phyloP scores from a whole-genome alignment of 2,113 vertebrate genomes.

The Pomatorhinus ruficollis region DNA sequence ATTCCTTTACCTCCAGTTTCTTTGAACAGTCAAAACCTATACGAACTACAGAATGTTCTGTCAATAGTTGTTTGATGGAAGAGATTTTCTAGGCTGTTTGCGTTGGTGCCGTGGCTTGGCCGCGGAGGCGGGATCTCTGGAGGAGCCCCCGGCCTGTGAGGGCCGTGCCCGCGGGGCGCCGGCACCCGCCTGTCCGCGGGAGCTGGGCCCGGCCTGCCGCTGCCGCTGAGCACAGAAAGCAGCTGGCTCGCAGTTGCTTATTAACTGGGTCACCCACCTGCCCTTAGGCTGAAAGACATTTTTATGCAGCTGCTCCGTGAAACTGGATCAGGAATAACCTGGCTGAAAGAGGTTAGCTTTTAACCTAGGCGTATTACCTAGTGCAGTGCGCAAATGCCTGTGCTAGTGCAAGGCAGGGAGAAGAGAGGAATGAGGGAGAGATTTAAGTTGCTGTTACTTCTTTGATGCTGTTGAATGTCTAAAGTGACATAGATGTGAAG shows the following conservation, averaged over 20 bases:
- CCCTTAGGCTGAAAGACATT: neutral
- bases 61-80: neutral
- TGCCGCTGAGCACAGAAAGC: fast-evolving
- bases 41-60: neutral
- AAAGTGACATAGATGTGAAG: neutral
- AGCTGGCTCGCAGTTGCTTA: neutral
- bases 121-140: neutral
- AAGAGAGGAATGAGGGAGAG: neutral
- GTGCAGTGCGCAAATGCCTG: neutral
- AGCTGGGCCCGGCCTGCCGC: fast-evolving
- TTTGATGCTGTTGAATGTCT: neutral
- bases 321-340: neutral
- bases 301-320: neutral
- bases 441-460: neutral
- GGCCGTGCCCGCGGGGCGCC: fast-evolving
- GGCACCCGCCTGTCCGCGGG: neutral
- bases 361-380: neutral
- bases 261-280: slow-evolving; percentile 10
- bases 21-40: neutral
- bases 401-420: neutral
- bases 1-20: neutral
- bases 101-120: neutral
- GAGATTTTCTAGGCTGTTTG: neutral
- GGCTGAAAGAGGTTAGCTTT: neutral
- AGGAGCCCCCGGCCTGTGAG: fast-evolving